Evolutionary conservation across 2,113 vertebrate species (phyloP).

Genomic region (Bubo bubo): DNA sequence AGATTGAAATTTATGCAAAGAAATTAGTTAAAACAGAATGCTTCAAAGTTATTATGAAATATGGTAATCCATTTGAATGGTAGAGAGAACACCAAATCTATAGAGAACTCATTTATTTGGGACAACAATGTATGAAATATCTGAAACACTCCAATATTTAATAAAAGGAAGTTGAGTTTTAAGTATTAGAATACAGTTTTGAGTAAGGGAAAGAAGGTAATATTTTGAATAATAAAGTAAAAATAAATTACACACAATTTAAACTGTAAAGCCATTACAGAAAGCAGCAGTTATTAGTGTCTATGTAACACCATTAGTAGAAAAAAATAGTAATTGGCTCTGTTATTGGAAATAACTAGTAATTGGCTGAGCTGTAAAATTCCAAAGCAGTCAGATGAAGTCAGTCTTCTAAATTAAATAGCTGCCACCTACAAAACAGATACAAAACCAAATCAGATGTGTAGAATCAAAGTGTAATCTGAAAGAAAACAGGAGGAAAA

Average conservation of each 20-base stretch:
- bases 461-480: not conserved
- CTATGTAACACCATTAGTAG: not conserved
- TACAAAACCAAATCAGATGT: slow-evolving; percentile 2
- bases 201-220: not conserved
- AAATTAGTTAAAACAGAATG: not conserved
- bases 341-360: not conserved
- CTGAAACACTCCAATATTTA: not conserved
- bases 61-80: not conserved
- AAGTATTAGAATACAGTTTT: not conserved
- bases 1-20: not conserved
- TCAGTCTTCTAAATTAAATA: slow-evolving; percentile 40
- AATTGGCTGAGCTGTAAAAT: slow-evolving; percentile 9
- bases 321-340: not conserved
- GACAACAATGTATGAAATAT: not conserved
- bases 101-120: not conserved
- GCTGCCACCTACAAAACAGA: slow-evolving; percentile 17
- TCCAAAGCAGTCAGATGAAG: slow-evolving; percentile 28
- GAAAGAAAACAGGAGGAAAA: slow-evolving; percentile 23
- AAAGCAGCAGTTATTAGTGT: not conserved
- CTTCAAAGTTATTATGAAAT: not conserved
- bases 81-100: not conserved
- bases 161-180: not conserved
- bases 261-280: not conserved
- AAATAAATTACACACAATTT: not conserved
- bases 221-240: not conserved